Evolutionary conservation across 2,797 vertebrate genomes (phyloP).

Genomic region (Lithobates sylvaticus): DNA sequence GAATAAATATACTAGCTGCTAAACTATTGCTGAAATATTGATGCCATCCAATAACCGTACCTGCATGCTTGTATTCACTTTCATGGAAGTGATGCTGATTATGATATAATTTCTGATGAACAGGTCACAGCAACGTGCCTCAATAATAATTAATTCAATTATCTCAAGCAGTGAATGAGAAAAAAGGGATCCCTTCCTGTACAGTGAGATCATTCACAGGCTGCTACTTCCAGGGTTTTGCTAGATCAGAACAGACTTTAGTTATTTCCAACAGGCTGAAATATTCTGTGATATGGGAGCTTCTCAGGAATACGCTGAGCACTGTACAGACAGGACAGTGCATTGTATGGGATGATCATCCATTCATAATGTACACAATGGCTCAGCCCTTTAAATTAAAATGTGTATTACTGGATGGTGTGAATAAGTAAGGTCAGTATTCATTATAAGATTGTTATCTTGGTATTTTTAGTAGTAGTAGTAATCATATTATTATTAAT

Average conservation of each 20-base stretch:
- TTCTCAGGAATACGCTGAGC: not conserved
- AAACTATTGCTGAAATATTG: not conserved
- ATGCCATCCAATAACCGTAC: not conserved
- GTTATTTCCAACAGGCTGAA: not conserved
- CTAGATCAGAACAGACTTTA: not conserved
- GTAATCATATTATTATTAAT: too few relatives aligned
- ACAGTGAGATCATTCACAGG: not conserved
- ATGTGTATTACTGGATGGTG: not conserved
- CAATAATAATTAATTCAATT: constrained; percentile 13
- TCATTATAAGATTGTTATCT: too few relatives aligned
- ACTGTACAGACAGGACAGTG: not conserved
- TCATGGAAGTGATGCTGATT: not conserved
- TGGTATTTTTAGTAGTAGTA: too few relatives aligned
- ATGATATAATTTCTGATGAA: not conserved
- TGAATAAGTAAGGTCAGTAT: not conserved
- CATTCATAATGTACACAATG: not conserved
- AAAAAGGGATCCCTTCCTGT: not conserved
- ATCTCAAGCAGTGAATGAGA: not conserved
- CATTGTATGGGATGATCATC: not conserved
- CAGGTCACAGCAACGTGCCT: not conserved
- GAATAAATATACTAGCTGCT: too few relatives aligned
- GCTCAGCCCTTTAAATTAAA: not conserved
- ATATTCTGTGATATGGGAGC: not conserved
- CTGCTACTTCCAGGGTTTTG: not conserved
- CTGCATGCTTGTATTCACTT: not conserved